phyloP scores from a whole-genome alignment of 2,797 vertebrate species.

The Sebastes diaconus region DNA sequence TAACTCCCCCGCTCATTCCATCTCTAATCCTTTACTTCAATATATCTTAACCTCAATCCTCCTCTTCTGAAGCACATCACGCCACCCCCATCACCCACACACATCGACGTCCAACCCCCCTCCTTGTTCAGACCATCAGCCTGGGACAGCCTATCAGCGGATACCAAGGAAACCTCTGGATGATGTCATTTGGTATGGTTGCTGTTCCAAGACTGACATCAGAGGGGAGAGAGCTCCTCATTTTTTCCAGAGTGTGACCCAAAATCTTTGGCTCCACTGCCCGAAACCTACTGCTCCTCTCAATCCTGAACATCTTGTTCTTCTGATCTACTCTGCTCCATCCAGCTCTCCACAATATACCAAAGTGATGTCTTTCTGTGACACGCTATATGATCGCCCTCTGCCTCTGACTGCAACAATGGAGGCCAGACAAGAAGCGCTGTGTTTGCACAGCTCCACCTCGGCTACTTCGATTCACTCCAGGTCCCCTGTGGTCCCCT shows the following conservation, averaged over 20 bases:
- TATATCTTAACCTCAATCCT: not conserved
- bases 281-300: slow-evolving; percentile 42
- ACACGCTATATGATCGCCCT: not conserved
- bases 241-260: slow-evolving; percentile 81
- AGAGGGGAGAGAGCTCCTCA: slow-evolving; percentile 76
- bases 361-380: not conserved
- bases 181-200: slow-evolving; percentile 75
- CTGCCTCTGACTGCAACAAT: slow-evolving; percentile 9
- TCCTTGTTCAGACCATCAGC: not conserved
- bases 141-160: slow-evolving; percentile 51
- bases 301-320: slow-evolving; percentile 33
- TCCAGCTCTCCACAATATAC: not conserved
- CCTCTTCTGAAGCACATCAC: not conserved
- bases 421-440: slow-evolving; percentile 39
- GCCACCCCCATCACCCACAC: not conserved
- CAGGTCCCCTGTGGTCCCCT: slow-evolving; percentile 28
- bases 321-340: not conserved
- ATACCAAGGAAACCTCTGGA: slow-evolving; percentile 58
- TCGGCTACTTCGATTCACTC: slow-evolving; percentile 12
- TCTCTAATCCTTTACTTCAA: slow-evolving; percentile 14
- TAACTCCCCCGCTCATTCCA: slow-evolving; percentile 18
- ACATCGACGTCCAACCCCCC: not conserved
- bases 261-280: slow-evolving; percentile 19
- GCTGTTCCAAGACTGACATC: slow-evolving; percentile 78
- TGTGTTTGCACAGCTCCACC: slow-evolving; percentile 41